phyloP scores from a whole-genome alignment of 2,797 vertebrate genomes.

The Oreochromis mossambicus region DNA sequence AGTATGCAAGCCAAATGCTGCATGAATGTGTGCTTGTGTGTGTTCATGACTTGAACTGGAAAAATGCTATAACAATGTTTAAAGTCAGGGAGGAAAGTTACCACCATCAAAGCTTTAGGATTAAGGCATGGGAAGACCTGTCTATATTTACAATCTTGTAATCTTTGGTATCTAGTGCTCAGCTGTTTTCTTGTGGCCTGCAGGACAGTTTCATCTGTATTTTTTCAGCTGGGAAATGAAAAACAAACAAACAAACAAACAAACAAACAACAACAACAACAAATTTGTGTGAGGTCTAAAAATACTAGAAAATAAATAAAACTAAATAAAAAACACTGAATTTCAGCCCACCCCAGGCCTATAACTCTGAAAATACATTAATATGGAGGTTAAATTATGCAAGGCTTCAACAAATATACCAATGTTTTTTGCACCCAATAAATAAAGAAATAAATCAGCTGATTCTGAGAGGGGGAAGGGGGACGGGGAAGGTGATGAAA shows the following conservation, averaged over 20 bases:
- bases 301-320: not conserved
- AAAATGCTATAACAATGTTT: not conserved
- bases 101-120: not conserved
- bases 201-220: not conserved
- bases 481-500: not conserved
- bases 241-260: not conserved
- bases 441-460: not conserved
- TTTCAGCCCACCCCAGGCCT: not conserved
- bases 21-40: not conserved
- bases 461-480: not conserved
- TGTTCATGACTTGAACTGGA: not conserved
- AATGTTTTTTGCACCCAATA: not conserved
- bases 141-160: not conserved
- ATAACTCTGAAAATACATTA: not conserved
- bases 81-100: not conserved
- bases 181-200: not conserved
- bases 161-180: not conserved
- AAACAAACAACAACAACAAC: not conserved
- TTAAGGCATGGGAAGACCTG: not conserved
- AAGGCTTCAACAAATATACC: not conserved
- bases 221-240: not conserved
- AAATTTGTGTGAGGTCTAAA: not conserved
- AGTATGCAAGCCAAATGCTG: not conserved
- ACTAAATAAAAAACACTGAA: not conserved
- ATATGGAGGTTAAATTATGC: not conserved